A percentile compares a stretch with the other conserved stretches of the same genome.
phyloP scores from a whole-genome alignment of 2,113 vertebrate genomes.

The human (Homo sapiens) region DNA sequence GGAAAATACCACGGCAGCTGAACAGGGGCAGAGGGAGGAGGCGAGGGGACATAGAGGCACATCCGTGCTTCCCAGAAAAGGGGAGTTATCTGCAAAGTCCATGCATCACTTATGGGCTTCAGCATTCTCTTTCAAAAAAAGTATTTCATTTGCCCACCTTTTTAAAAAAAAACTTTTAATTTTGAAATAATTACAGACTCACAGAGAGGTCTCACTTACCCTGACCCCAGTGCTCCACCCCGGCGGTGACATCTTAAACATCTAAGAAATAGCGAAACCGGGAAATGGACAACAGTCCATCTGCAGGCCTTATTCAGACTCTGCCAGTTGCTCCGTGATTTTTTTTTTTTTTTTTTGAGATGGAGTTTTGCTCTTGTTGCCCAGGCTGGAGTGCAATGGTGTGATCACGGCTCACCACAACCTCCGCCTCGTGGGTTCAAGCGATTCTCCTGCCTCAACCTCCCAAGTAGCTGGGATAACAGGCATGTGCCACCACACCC shows the following conservation, averaged over 20 bases:
- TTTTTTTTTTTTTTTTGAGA: neutral
- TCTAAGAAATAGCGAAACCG: neutral
- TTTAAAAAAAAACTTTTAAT: neutral
- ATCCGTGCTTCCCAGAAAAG: neutral
- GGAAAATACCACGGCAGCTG: slow-evolving; percentile 85
- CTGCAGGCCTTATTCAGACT: neutral
- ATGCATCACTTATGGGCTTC: accelerated
- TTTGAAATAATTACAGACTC: slow-evolving; percentile 2
- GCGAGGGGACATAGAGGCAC: neutral
- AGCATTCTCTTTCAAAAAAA: accelerated
- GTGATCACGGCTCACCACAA: too few species aligned
- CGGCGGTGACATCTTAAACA: neutral
- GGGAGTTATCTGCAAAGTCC: neutral
- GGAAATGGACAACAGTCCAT: accelerated
- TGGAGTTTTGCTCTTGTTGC: too few species aligned
- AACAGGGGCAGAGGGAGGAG: slow-evolving; percentile 61
- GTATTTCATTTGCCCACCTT: neutral
- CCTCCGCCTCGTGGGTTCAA: too few species aligned
- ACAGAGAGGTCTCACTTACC: neutral
- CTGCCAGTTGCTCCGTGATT: neutral
- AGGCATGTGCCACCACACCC: too few species aligned
- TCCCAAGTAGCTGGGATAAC: too few species aligned
- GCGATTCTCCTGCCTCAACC: too few species aligned
- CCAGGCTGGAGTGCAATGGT: too few species aligned
- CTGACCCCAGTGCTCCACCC: too few species aligned